Percentiles rank a stretch among this genome's conserved stretches.
These are phyloP conservation scores for Hipposideros larvatus DNA, from an alignment of 2,797 vertebrate species.

Conservation along the genomic window DNA sequence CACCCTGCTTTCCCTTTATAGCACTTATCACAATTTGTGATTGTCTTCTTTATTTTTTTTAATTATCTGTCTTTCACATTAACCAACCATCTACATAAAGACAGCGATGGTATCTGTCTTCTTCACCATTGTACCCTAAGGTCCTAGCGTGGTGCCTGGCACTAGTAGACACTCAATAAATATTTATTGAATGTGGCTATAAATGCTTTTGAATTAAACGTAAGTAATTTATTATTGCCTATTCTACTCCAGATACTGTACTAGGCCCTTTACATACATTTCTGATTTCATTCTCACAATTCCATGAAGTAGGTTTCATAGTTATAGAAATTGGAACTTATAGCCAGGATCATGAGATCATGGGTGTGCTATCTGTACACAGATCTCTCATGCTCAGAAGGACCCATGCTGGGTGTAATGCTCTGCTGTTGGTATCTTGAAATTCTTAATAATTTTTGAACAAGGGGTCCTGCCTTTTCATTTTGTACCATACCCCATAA, in stretches of 20 bases:
- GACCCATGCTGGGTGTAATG: neutral
- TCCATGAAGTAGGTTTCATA: neutral
- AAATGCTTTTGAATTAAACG: slow-evolving; percentile 45
- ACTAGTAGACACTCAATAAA: neutral
- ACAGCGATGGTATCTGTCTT: neutral
- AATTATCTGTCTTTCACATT: neutral
- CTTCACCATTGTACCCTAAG: slow-evolving; percentile 4
- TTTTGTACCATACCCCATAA: neutral
- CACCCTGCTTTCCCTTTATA: neutral
- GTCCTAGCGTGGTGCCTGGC: neutral
- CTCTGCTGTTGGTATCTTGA: slow-evolving; percentile 5
- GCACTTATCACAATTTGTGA: slow-evolving; percentile 42
- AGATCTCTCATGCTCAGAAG: neutral
- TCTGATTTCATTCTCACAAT: slow-evolving; percentile 30
- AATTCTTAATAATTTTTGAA: slow-evolving; percentile 45
- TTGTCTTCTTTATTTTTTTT: neutral
- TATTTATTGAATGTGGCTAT: slow-evolving; percentile 5
- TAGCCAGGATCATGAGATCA: neutral
- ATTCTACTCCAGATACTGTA: neutral
- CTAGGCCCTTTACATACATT: neutral
- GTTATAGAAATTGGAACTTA: slow-evolving; percentile 29
- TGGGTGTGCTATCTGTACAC: neutral
- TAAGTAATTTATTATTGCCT: neutral
- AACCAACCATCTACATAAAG: neutral
- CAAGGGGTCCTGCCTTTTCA: neutral